These are phyloP conservation scores for Calameuta idolon DNA, from an alignment of 2,888 invertebrate genomes.

Conservation along the genomic window DNA sequence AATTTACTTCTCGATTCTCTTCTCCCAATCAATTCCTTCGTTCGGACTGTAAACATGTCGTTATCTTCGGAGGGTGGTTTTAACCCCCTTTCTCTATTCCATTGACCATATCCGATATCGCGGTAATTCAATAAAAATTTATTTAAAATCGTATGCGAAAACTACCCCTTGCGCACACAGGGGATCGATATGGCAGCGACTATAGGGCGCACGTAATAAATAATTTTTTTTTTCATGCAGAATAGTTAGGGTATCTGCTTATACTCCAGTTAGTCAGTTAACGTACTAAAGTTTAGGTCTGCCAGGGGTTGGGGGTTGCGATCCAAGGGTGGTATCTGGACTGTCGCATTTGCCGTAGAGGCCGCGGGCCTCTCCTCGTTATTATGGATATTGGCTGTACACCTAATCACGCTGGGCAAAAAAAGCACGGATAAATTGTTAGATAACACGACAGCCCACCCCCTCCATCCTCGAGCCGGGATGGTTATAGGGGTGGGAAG, in stretches of 20 bases:
- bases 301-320: neutral
- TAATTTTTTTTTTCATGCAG: neutral
- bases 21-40: neutral
- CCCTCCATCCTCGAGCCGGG: neutral
- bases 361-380: slow-evolving; percentile 12
- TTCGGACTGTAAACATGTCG: neutral
- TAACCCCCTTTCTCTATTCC: neutral
- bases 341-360: neutral
- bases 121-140: neutral
- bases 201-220: neutral
- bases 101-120: neutral
- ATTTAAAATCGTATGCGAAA: too few species aligned
- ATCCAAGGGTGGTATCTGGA: neutral
- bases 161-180: neutral
- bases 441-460: slow-evolving; percentile 19
- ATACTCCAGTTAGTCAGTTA: neutral
- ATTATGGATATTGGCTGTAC: slow-evolving; percentile 25
- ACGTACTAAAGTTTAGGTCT: neutral
- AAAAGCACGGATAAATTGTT: slow-evolving; percentile 24
- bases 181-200: neutral
- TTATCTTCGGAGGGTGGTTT: neutral
- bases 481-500: neutral
- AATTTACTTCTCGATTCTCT: neutral
- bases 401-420: slow-evolving; percentile 23
- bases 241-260: neutral